Conservation (phyloP, 1,140 invertebrate species). For the Musca vetustissima region DNA sequence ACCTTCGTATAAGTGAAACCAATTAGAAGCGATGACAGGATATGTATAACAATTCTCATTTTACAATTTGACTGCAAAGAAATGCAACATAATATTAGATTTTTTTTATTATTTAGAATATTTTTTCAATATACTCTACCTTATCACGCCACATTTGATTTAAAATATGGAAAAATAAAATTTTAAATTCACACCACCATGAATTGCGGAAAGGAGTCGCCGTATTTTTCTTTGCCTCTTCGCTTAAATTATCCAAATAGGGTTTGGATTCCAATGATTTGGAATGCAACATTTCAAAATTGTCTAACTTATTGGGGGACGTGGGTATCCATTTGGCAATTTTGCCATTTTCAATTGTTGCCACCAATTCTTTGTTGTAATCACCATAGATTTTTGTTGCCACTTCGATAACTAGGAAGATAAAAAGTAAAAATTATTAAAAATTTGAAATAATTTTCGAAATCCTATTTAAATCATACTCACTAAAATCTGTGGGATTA, state of each 20-base stretch:
- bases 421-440: too few relatives aligned
- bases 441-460: too few relatives aligned
- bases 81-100: too few relatives aligned
- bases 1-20: too few relatives aligned
- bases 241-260: too few relatives aligned
- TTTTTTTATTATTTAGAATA: too few relatives aligned
- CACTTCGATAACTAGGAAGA: conserved; percentile 70
- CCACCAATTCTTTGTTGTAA: conserved; percentile 65
- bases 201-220: conserved; percentile 27
- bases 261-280: too few relatives aligned
- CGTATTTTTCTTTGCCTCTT: conserved; percentile 39
- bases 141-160: conserved; percentile 72
- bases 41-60: too few relatives aligned
- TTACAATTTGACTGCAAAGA: too few relatives aligned
- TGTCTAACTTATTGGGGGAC: not conserved
- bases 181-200: conserved; percentile 66
- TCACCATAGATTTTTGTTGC: conserved; percentile 74
- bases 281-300: too few relatives aligned
- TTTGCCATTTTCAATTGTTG: conserved; percentile 64
- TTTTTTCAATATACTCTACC: not conserved
- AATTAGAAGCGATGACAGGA: too few relatives aligned
- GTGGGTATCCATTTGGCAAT: conserved; percentile 56
- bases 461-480: too few relatives aligned
- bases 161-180: conserved; percentile 68
- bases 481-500: conserved; percentile 82